A percentile compares a stretch with the other conserved stretches of the same genome.
Conservation (phyloP, 2,797 vertebrate genomes). For the Lophotriccus pileatus region DNA sequence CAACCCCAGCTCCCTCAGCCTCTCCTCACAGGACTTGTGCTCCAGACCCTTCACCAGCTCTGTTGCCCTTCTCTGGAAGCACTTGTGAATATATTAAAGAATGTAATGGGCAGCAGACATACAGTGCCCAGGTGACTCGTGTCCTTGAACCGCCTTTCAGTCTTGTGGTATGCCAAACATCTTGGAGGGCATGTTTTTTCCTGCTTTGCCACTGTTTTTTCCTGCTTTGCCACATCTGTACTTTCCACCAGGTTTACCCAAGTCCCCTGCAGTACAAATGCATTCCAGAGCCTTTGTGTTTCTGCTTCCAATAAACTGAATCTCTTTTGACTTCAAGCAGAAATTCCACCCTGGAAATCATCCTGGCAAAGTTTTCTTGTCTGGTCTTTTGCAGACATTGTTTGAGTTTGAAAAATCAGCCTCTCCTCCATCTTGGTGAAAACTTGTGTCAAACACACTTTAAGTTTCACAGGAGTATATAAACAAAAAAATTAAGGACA, state of each 20-base stretch:
- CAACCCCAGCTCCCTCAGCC: not conserved
- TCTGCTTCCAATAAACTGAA: not conserved
- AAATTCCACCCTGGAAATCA: not conserved
- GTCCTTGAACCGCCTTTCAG: not conserved
- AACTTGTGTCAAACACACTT: not conserved
- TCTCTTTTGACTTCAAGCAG: not conserved
- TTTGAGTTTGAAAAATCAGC: not conserved
- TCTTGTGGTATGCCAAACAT: not conserved
- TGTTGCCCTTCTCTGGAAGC: not conserved
- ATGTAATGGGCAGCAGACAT: not conserved
- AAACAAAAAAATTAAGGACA: not conserved
- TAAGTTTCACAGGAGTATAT: not conserved
- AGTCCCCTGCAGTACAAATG: not conserved
- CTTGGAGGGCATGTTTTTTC: not conserved
- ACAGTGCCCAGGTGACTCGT: not conserved
- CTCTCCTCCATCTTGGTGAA: not conserved
- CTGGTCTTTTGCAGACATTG: not conserved
- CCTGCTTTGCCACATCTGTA: not conserved
- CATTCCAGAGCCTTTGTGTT: not conserved
- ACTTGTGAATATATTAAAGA: not conserved
- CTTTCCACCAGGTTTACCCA: not conserved
- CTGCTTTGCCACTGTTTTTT: not conserved
- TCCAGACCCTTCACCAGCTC: not conserved
- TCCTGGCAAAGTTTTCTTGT: not conserved
- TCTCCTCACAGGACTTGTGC: not conserved